phyloP scores from a whole-genome alignment of 2,888 invertebrate species.

The Alcis repandata region DNA sequence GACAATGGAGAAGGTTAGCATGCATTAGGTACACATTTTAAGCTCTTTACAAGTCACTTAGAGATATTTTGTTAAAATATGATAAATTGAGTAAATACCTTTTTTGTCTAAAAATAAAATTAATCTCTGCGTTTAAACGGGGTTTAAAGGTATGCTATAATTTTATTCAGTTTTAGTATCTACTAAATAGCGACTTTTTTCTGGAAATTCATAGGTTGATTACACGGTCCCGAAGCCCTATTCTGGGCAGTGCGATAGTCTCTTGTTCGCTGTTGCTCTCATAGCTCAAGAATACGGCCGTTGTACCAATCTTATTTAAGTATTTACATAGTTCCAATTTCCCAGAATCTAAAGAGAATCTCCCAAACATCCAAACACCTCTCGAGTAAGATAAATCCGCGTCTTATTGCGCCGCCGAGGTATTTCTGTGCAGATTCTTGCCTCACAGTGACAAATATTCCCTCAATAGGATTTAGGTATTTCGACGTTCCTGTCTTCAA shows the following conservation, averaged over 20 bases:
- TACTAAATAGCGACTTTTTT: no score
- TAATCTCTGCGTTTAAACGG: not conserved
- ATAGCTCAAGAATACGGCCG: no score
- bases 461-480: conserved; percentile 12
- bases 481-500: not conserved
- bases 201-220: no score
- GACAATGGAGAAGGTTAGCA: conserved; percentile 3
- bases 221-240: no score
- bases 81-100: not conserved
- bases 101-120: not conserved
- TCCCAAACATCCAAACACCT: conserved; percentile 5
- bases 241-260: no score
- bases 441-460: conserved; percentile 10
- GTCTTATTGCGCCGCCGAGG: not conserved
- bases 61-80: not conserved
- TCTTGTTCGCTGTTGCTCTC: no score
- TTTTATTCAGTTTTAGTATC: no score
- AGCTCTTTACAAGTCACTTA: not conserved
- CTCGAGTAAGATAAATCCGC: conserved; percentile 12
- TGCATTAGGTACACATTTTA: not conserved
- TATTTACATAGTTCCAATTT: not conserved
- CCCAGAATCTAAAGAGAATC: not conserved
- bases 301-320: not conserved
- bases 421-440: conserved; percentile 2
- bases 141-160: not conserved